A percentile compares a stretch with the other conserved stretches of the same genome.
These are phyloP conservation scores for Sisor rabdophorus DNA, from an alignment of 2,113 vertebrate species.

Conservation along the genomic window DNA sequence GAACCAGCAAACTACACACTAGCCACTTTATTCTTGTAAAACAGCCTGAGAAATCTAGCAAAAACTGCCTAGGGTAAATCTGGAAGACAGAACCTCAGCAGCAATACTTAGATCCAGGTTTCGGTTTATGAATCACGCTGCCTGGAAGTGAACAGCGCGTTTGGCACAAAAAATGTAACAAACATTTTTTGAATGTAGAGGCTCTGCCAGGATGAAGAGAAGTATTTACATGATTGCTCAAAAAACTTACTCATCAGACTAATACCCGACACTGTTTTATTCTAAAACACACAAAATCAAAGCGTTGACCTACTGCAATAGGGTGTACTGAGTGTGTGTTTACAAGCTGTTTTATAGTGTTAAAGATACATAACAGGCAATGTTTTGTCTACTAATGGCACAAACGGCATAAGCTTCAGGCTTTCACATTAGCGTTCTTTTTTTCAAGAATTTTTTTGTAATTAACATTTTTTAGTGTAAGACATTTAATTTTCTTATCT, in stretches of 20 bases:
- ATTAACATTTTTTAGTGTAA: too few relatives aligned
- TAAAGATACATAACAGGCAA: neutral
- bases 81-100: neutral
- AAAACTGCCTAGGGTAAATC: neutral
- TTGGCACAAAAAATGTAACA: neutral
- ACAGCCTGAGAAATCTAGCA: neutral
- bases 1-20: neutral
- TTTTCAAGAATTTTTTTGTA: too few relatives aligned
- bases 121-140: conserved; percentile 4
- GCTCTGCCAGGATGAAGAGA: neutral
- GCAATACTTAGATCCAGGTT: conserved; percentile 11
- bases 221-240: too few relatives aligned
- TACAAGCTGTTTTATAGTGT: neutral
- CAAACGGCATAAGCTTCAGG: neutral
- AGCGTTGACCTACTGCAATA: neutral
- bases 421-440: neutral
- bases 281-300: neutral
- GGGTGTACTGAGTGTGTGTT: neutral
- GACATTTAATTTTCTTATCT: too few relatives aligned
- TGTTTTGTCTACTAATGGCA: neutral
- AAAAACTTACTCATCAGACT: neutral
- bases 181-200: neutral
- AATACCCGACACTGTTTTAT: neutral
- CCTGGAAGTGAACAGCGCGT: neutral
- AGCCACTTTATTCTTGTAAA: neutral